Evolutionary conservation across 1,140 invertebrate species (phyloP), one percentile per base, ranked within the genome.

Genomic region (Cephus cinctus): DNA sequence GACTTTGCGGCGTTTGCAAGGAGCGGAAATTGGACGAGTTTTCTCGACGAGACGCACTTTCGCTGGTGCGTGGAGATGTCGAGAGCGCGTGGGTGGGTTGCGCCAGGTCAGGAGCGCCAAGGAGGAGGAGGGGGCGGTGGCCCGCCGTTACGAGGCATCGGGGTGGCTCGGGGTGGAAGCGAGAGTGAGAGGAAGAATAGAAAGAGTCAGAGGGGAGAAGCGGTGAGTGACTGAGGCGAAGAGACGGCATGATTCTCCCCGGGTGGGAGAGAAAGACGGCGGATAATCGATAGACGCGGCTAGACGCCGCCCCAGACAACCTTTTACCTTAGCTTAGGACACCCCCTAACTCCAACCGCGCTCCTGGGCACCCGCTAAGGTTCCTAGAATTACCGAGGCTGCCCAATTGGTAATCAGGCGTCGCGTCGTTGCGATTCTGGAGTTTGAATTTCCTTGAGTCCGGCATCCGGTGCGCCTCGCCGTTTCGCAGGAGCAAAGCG

Each of bases 261-360:
- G 51, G 39, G 47, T 43, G 54, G 45, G 52, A 52, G 56, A 71
- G 60, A 54, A 67, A 62, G 73, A 72, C 43, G 55, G 54, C 59
- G 55, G 63, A 74, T 75, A 76, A 76, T 76, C 74, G 71, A 76
- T 75, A 75, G 71, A 74, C 61, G 66, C 54, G 73, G 71, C 73
- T 74, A 76, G 73, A 76, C 74, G 71, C 68, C 68, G 74, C 73
- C 73, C 69, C 71, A 73, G 71, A 74, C 74, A 75, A 73, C 69
- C 71, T 75, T 75, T 75, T 69, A 66, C 67, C 63, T 68, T 61
- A 61, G 59, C 63, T 67, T 65, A 68, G 63, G 68, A 72, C 67
- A 71, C 61, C 64, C 56, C 62, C 34, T 8, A 18, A 36, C 34
- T 30, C 34, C 11, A 12, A 14, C 14, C 34, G 19, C 34, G 14